Conservation (phyloP, 2,888 invertebrate species). For the Himalopsyche kuldschensis region DNA sequence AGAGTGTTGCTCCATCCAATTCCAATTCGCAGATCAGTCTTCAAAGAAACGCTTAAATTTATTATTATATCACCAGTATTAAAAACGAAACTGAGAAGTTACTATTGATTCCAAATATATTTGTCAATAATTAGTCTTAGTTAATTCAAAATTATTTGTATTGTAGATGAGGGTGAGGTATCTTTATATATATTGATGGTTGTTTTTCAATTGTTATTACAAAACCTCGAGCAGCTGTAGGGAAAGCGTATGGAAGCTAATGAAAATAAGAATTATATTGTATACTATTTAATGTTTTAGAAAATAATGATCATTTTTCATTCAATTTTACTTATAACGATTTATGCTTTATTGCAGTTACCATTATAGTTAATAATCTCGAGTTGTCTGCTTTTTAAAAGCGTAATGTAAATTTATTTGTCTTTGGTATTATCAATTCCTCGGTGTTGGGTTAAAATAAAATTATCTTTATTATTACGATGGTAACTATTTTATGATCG, state of each 20-base stretch:
- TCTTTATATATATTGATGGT: background rate
- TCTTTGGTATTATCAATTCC: background rate
- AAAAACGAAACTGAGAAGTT: background rate
- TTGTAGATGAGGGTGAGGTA: background rate
- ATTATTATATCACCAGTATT: background rate
- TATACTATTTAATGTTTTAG: background rate
- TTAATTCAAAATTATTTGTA: background rate
- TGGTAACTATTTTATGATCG: background rate
- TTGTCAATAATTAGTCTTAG: background rate
- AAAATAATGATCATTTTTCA: background rate
- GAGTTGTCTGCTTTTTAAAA: background rate
- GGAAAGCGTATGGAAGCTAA: background rate
- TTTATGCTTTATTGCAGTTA: background rate
- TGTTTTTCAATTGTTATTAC: background rate
- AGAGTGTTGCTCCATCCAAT: constrained; percentile 50
- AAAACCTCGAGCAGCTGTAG: background rate
- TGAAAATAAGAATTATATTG: background rate
- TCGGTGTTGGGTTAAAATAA: background rate
- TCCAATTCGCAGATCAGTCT: constrained; percentile 50
- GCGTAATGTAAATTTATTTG: background rate
- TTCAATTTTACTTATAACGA: background rate
- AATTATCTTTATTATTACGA: too few species aligned
- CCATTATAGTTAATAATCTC: background rate
- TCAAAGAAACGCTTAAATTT: constrained; percentile 30
- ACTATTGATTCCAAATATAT: background rate